Base-by-base conservation (phyloP, 2,888 invertebrate species). In the Limnephilus auricula region DNA sequence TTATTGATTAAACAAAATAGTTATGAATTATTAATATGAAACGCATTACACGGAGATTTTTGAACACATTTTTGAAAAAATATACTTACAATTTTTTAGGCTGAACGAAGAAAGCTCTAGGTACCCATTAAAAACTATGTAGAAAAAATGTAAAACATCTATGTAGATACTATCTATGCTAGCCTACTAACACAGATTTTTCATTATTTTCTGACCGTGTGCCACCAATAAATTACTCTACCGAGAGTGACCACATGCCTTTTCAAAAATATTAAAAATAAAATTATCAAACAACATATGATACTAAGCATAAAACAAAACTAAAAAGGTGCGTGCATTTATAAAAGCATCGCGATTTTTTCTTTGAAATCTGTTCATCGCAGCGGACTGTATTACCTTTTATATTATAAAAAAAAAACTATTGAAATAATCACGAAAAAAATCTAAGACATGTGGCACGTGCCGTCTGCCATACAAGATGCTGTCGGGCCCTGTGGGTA, bases 381-480 rank as follows among this genome's bases (percentile, higher is more conserved):
- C 50, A 82, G 90, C 92, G 90, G 79, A 90, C 87, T 86, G 32
- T 89, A 90, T 30, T n/a, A 80, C 34, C 83, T 37, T n/a, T 50
- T 31, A 79, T 79, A 6, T 79, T 37, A 37, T 45, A 13, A 34
- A 25, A 34, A 89, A 79, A 89, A 89, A 79, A 89, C 89, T 18
- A 31, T 37, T 78, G 89, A 79, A 89, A 88, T 79, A 88, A 79
- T 79, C 78, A 37, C 13, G 45, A 50, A 90, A 92, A 91, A 92
- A 92, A 92, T 90, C 89, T 89, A 89, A 91, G 92, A 92, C 92
- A 92, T 92, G 91, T 92, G 92, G 92, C 92, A 92, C 92, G 92
- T 91, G 92, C 92, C 90, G 79, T 40, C 79, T 86, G 90, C 90
- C 90, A 86, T 79, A 86, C 79, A 90, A 86, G 86, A 84, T 78